These are phyloP conservation scores for Thermophis baileyi DNA, from an alignment of 2,113 vertebrate genomes.

Conservation along the genomic window DNA sequence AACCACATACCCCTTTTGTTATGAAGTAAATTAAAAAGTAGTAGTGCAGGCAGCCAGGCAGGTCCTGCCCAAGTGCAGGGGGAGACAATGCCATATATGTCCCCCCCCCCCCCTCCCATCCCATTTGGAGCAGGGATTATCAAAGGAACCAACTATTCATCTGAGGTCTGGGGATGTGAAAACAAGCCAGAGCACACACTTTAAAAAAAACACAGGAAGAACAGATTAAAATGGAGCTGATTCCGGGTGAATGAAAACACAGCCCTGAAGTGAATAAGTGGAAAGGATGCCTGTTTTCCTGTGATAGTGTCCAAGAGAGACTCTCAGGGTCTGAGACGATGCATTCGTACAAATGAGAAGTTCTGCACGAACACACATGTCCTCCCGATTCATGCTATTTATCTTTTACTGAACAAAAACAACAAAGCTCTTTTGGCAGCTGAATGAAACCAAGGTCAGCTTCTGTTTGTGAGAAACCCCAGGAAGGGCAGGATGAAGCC, in stretches of 20 bases:
- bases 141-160: slow-evolving; percentile 16
- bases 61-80: slow-evolving; percentile 2
- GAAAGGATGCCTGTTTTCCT: slow-evolving; percentile 14
- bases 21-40: slow-evolving; percentile 47
- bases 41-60: not conserved
- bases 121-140: slow-evolving; percentile 27
- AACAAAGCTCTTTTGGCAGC: slow-evolving; percentile 43
- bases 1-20: slow-evolving; percentile 28
- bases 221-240: slow-evolving; percentile 31
- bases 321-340: not conserved
- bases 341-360: slow-evolving; percentile 14
- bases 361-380: not conserved
- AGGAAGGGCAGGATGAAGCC: slow-evolving; percentile 31
- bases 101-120: slow-evolving; percentile 8
- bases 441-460: slow-evolving; percentile 45
- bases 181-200: slow-evolving; percentile 38
- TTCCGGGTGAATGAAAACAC: slow-evolving; percentile 42
- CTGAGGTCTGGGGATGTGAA: slow-evolving; percentile 29
- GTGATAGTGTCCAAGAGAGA: not conserved
- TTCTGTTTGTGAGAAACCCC: slow-evolving; percentile 39
- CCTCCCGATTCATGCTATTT: slow-evolving; percentile 34
- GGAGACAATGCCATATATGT: not conserved
- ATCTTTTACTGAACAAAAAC: slow-evolving; percentile 39
- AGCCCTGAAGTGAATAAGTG: slow-evolving; percentile 25
- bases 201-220: slow-evolving; percentile 23